Base-by-base conservation (phyloP, 2,888 invertebrate species). In the Epiperipatus broadwayi region DNA sequence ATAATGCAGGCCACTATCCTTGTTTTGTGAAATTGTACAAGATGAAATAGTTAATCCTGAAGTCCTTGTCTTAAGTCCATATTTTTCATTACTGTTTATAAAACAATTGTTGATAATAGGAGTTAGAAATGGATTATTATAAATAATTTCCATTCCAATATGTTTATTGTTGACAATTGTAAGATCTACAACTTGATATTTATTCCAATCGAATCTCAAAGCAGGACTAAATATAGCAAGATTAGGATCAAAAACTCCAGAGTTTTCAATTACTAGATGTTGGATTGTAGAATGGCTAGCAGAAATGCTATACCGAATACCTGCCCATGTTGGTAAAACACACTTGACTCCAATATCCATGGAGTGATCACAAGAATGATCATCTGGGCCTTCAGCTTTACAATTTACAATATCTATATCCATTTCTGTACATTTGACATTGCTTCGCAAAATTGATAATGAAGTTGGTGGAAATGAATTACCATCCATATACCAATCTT, bases 171-270 rank as follows among this genome's bases (percentile, higher is more conserved):
- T 73, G 0, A 72, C 66, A 14, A 95, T 68, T 48, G 73, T 72
- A 2, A 65, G 46, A 34, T 58, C 50, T 32, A 54, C 50, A 12
- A 63, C 48, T 4, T 59, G 57, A 50, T 69, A 68, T 44, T 63
- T 63, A 49, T 67, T 67, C 57, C 69, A 68, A 50, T 70, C 70
- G 39, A 70, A 76, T 62, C 85, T 85, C 10, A 87, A 59, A 0
- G 87, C 87, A 60, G 48, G 18, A 42, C 42, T n/a, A n/a, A n/a
- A n/a, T n/a, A n/a, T n/a, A n/a, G n/a, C n/a, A n/a, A n/a, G n/a
- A n/a, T n/a, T n/a, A n/a, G n/a, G n/a, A n/a, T 97, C 95, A 37
- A 91, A 67, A 1, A 95, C 67, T 0, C 97, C 97, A 4, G 93
- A 87, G 57, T 75, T 76, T 60, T 91, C 85, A 31, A 93, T 73